Conservation (phyloP, 2,113 vertebrate species). For the Acanthochromis polyacanthus region DNA sequence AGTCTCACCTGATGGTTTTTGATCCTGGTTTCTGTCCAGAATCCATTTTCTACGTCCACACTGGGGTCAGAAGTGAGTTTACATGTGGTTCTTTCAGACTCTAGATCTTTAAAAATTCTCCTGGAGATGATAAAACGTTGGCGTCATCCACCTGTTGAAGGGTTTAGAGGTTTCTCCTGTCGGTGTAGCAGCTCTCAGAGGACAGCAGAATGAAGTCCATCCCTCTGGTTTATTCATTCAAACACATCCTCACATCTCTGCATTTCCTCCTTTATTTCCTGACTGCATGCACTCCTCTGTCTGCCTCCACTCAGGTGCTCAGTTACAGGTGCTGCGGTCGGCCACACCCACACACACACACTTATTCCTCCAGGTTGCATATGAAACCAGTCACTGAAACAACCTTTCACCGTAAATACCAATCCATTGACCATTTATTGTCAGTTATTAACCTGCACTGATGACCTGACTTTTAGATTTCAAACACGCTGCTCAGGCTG, state of each 20-base stretch:
- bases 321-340: slow-evolving; percentile 50
- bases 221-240: too few species aligned
- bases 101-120: too few species aligned
- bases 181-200: not conserved
- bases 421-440: too few species aligned
- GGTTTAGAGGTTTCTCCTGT: not conserved
- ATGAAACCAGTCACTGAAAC: too few species aligned
- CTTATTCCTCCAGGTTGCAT: too few species aligned
- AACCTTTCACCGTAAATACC: too few species aligned
- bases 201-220: too few species aligned
- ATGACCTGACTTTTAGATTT: too few species aligned
- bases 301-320: slow-evolving; percentile 27
- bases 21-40: slow-evolving; percentile 6
- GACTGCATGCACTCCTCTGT: slow-evolving; percentile 11
- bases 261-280: not conserved
- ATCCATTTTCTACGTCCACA: slow-evolving; percentile 11
- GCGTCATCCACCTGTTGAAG: not conserved
- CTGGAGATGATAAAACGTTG: too few species aligned
- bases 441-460: too few species aligned
- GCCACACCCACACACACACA: slow-evolving; percentile 36
- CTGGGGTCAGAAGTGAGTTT: not conserved
- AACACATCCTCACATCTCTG: not conserved
- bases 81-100: not conserved
- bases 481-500: too few species aligned
- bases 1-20: slow-evolving; percentile 30